Evolutionary conservation across 2,888 invertebrate genomes (phyloP).

Genomic region (Deilephila elpenor): DNA sequence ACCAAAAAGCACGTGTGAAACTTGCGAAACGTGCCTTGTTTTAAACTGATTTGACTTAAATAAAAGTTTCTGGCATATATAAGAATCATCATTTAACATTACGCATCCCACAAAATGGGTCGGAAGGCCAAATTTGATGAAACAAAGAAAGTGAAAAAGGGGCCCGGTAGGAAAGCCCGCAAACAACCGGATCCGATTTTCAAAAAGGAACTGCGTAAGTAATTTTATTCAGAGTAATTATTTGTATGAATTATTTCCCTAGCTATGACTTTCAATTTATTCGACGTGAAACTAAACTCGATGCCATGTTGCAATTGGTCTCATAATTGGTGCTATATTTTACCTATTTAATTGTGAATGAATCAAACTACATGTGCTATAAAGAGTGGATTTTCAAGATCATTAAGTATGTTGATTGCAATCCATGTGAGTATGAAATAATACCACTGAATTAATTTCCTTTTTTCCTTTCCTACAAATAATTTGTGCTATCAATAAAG

Average conservation of each 20-base stretch:
- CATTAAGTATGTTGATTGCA: too few relatives aligned
- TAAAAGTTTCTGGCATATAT: not conserved
- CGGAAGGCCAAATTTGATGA: slow-evolving; percentile 93
- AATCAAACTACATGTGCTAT: too few relatives aligned
- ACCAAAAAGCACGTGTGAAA: slow-evolving; percentile 26
- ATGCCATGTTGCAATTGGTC: too few relatives aligned
- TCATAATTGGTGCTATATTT: too few relatives aligned
- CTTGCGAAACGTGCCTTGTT: not conserved
- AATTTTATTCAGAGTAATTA: not conserved
- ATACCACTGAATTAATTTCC: too few relatives aligned
- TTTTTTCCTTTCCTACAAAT: too few relatives aligned
- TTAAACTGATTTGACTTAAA: not conserved
- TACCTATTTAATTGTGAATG: too few relatives aligned
- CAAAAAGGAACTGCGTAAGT: slow-evolving; percentile 82
- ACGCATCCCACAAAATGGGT: slow-evolving; percentile 87
- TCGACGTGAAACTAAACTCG: too few relatives aligned
- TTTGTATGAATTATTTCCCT: not conserved
- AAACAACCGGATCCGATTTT: slow-evolving; percentile 93
- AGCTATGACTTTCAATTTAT: too few relatives aligned
- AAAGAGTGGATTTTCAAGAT: too few relatives aligned
- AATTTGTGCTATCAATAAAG: too few relatives aligned
- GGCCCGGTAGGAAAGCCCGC: slow-evolving; percentile 93
- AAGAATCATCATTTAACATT: slow-evolving; percentile 21
- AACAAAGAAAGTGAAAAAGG: slow-evolving; percentile 88
- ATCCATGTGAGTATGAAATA: too few relatives aligned